These are phyloP conservation scores for Trichonephila inaurata DNA, from an alignment of 1,140 invertebrate species.

Conservation along the genomic window DNA sequence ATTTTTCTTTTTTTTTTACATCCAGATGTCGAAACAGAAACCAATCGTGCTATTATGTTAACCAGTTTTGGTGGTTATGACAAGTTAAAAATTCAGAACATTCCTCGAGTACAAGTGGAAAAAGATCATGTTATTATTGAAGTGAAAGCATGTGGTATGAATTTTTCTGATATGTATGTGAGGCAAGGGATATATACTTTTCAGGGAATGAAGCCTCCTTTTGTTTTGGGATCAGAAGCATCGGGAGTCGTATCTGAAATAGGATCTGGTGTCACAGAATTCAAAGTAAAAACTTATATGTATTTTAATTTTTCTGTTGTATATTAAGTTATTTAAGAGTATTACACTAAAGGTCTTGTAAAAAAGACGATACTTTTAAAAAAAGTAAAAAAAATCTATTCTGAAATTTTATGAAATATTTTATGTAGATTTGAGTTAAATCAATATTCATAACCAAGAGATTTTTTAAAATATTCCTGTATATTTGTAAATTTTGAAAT, in stretches of 20 bases:
- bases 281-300: conserved; percentile 79
- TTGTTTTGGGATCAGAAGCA: conserved; percentile 82
- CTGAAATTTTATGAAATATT: too few species aligned
- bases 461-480: too few species aligned
- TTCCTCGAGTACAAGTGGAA: conserved; percentile 51
- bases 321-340: too few species aligned
- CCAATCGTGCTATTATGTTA: conserved; percentile 78
- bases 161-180: conserved; percentile 83
- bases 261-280: conserved; percentile 78
- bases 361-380: too few species aligned
- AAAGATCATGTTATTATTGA: conserved; percentile 82
- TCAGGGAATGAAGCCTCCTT: conserved; percentile 79
- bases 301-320: too few species aligned
- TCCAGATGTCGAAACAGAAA: conserved; percentile 79
- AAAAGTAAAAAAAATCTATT: too few species aligned
- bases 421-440: too few species aligned
- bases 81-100: conserved; percentile 67
- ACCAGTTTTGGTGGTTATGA: conserved; percentile 79
- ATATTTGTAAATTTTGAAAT: too few species aligned
- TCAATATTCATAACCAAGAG: too few species aligned
- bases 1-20: neutral
- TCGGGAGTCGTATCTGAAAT: conserved; percentile 80
- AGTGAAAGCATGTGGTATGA: conserved; percentile 83
- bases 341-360: too few species aligned
- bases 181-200: conserved; percentile 81